Evolutionary conservation across 1,140 invertebrate genomes (phyloP), one percentile per base, ranked within the genome.

Genomic region (Colletes latitarsis): DNA sequence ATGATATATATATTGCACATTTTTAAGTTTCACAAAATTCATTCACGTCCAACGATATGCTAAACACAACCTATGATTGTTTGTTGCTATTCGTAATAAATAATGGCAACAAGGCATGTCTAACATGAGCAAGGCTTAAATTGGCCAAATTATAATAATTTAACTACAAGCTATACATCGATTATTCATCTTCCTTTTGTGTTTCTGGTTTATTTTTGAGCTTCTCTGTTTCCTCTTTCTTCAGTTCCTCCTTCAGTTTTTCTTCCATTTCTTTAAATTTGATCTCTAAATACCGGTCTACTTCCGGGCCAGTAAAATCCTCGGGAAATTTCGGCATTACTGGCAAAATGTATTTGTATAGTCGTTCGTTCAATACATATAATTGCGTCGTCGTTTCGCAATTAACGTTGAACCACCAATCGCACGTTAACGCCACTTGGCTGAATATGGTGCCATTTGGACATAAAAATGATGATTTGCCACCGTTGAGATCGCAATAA

Each of bases 321-420:
- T 98, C 97, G 0, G 97, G 97, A 88, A 98, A 98, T 90, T 97
- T 97, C 0, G 97, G 96, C 89, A 96, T 95, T 81, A 97, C 95
- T 14, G 97, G 97, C 83, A 98, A 91, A 77, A 98, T 98, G 88
- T 97, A 98, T 88, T 98, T 97, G 90, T 98, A 98, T 0, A 98
- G 94, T 60, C 97, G 95, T 89, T 98, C 97, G 83, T 98, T 98
- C 1, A 98, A 92, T 9, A 98, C 97, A 90, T 98, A 98, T 0
- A 97, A 94, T 89, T 97, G 97, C 1, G 96, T 92, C 0, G 97
- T 97, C 4, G 96, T 95, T 39, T 96, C 95, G 90, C 97, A 98
- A 82, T 96, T 95, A 0, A 98, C 97, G 89, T 98, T 98, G 92
- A 97, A 98, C 97, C 97, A 98, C 97, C 97, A 98, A 90, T 98